Percentiles rank a stretch among this genome's conserved stretches.
phyloP scores from a whole-genome alignment of 1,140 invertebrate genomes.

The Pollicipes pollicipes region DNA sequence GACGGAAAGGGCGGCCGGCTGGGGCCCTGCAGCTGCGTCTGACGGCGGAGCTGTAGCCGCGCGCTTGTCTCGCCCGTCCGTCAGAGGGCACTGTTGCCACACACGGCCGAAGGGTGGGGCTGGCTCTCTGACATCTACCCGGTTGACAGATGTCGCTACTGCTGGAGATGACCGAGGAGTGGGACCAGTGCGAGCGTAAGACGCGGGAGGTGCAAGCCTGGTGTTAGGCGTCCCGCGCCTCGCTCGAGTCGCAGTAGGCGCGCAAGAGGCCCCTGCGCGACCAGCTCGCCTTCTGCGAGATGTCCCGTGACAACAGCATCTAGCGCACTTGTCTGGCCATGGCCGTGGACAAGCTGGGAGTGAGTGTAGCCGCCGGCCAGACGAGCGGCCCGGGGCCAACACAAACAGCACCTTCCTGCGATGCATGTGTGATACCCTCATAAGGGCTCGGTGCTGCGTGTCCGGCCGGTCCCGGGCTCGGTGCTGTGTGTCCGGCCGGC shows the following conservation, averaged over 20 bases:
- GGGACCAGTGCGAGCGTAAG: slow-evolving; percentile 88
- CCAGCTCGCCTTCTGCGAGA: slow-evolving; percentile 60
- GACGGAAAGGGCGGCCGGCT: too few relatives aligned
- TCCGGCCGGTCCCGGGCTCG: too few relatives aligned
- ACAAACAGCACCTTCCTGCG: too few relatives aligned
- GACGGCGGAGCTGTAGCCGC: too few relatives aligned
- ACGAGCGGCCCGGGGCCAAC: slow-evolving; percentile 16
- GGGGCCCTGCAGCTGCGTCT: too few relatives aligned
- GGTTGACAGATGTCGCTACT: slow-evolving; percentile 36
- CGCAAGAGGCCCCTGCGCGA: slow-evolving; percentile 70
- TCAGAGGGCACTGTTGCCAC: too few relatives aligned
- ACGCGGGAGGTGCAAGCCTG: slow-evolving; percentile 71
- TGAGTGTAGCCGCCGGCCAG: background rate
- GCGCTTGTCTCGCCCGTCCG: too few relatives aligned
- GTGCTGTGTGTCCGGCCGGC: too few relatives aligned
- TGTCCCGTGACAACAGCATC: slow-evolving; percentile 65
- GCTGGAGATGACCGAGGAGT: slow-evolving; percentile 80
- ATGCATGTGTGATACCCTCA: too few relatives aligned
- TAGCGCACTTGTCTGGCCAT: slow-evolving; percentile 78
- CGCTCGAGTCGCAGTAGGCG: slow-evolving; percentile 56
- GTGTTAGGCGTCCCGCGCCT: slow-evolving; percentile 65
- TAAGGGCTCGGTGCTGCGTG: too few relatives aligned
- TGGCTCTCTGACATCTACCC: too few relatives aligned
- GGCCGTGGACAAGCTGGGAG: slow-evolving; percentile 65
- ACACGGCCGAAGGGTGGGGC: too few relatives aligned